Percentiles rank a stretch among this genome's conserved stretches.
phyloP scores from a whole-genome alignment of 2,888 invertebrate species.

The Parasteatoda lunata region DNA sequence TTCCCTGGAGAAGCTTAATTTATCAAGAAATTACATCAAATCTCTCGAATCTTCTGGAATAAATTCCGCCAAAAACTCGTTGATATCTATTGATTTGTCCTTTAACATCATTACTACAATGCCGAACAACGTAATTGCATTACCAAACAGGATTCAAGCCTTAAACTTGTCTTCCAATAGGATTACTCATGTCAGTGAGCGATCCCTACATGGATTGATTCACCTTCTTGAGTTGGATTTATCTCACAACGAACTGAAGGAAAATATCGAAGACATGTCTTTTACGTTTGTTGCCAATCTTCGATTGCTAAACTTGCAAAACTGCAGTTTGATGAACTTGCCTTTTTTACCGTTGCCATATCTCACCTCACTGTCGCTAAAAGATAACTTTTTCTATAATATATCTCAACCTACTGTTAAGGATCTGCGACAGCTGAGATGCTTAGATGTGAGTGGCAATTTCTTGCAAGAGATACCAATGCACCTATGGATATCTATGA shows the following conservation, averaged over 20 bases:
- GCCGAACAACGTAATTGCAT: constrained; percentile 79
- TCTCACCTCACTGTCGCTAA: constrained; percentile 85
- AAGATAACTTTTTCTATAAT: constrained; percentile 83
- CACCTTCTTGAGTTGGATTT: constrained; percentile 79
- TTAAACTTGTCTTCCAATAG: constrained; percentile 82
- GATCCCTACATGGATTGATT: constrained; percentile 71
- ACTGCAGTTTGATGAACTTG: constrained; percentile 80
- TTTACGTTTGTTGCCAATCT: constrained; percentile 84
- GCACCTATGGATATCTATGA: constrained; percentile 83
- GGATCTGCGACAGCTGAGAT: constrained; percentile 77
- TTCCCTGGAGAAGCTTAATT: constrained; percentile 33
- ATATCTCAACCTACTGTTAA: constrained; percentile 79
- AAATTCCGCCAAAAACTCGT: constrained; percentile 79
- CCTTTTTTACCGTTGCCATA: constrained; percentile 82
- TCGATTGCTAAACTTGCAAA: constrained; percentile 85
- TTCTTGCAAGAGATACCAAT: constrained; percentile 84
- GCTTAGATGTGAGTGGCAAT: constrained; percentile 85
- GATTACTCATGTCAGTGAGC: constrained; percentile 71
- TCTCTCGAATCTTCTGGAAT: background rate
- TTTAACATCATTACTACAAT: constrained; percentile 84
- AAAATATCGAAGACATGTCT: constrained; percentile 82
- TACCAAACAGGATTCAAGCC: constrained; percentile 79
- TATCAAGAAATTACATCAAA: constrained; percentile 57
- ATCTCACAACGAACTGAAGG: constrained; percentile 86
- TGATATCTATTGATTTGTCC: constrained; percentile 87